Evolutionary conservation across 2,113 vertebrate species (phyloP), one percentile per base, ranked within the genome.

Genomic region (Tinamus guttatus): DNA sequence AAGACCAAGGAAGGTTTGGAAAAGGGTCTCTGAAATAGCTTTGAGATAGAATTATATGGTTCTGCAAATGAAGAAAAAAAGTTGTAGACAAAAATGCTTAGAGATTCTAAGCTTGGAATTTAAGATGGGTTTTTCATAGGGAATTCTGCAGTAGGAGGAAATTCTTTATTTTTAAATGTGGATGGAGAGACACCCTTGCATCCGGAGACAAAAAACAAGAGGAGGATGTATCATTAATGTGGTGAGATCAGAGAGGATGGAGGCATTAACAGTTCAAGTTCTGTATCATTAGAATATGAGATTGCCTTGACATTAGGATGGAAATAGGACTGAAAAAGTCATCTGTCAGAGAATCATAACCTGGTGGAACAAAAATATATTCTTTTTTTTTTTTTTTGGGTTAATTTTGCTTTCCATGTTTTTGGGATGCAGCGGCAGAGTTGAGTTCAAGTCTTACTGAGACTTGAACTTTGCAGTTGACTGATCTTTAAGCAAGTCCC

Each of bases 161-260:
- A 45, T 78, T 78, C 16, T 68, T 79, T 18, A 16, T 19, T 69
- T 5, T 1, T 32, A 18, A 5, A 88, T 20, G 32, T 70, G 2
- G 28, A 58, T 20, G 30, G 64, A 85, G 20, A 74, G 19, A 73
- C 5, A 2, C 0, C 88, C 2, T 5, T 70, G 13, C 4, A 18
- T 54, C 6, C 84, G 36, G 59, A 71, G 74, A 78, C 58, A 68
- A 15, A 67, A 67, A 19, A 4, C 11, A 60, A 49, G 17, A 78
- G 8, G 15, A 71, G 11, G n/a, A 67, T 63, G 0, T 36, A 30
- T 62, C 70, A 63, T 38, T 56, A 28, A 2, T 45, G 17, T 45
- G 12, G 34, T 71, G 56, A 28, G 11, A 60, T 10, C 0, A 1
- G 18, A 22, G 7, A 14, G 2, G 22, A 62, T 36, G 15, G 9